These are phyloP conservation scores for Orycteropus afer DNA, from an alignment of 2,113 vertebrate genomes.

Conservation along the genomic window DNA sequence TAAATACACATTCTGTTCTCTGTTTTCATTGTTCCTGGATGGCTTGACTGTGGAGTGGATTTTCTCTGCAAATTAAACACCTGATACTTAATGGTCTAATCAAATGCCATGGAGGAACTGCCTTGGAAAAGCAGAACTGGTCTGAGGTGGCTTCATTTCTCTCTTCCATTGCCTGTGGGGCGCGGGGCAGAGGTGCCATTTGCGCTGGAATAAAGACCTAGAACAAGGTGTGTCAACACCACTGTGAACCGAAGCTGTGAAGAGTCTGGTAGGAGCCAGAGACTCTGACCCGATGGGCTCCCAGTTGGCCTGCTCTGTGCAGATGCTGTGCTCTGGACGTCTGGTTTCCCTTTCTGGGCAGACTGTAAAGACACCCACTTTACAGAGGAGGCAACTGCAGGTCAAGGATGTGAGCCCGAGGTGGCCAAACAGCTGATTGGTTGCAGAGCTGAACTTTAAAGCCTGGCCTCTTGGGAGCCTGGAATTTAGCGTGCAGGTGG, in stretches of 20 bases:
- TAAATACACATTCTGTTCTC: neutral
- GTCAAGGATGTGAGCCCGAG: neutral
- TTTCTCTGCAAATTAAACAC: slow-evolving; percentile 49
- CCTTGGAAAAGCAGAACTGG: neutral
- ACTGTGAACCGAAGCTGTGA: neutral
- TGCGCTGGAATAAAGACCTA: neutral
- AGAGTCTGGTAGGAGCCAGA: neutral
- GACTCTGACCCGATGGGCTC: neutral
- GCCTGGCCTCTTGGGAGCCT: neutral
- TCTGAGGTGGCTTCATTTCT: neutral
- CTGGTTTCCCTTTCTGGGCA: neutral
- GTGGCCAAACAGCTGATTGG: neutral
- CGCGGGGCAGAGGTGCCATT: neutral
- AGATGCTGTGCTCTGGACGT: neutral
- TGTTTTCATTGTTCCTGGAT: neutral
- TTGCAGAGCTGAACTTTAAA: neutral
- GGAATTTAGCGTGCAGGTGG: neutral
- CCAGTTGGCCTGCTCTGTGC: neutral
- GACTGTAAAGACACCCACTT: neutral
- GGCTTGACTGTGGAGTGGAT: neutral
- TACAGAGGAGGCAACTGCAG: neutral
- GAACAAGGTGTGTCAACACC: neutral
- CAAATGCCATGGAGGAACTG: neutral
- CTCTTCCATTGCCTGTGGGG: neutral
- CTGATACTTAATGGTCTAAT: slow-evolving; percentile 2